Evolutionary conservation across 2,888 invertebrate genomes (phyloP).

Genomic region (Tipula lateralis): DNA sequence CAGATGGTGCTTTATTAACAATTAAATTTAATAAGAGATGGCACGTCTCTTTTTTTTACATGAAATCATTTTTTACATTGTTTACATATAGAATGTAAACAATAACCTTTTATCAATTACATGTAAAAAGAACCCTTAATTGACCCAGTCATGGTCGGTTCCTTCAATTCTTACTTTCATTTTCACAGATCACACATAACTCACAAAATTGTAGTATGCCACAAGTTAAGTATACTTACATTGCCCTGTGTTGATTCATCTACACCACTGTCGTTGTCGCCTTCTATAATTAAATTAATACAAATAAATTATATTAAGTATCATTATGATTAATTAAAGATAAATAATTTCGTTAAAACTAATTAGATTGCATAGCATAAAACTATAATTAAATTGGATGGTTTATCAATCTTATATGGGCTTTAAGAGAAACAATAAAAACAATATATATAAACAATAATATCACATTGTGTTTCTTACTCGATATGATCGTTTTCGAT

Average conservation of each 20-base stretch:
- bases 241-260: slow-evolving; percentile 77
- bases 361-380: neutral
- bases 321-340: neutral
- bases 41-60: too few relatives aligned
- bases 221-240: slow-evolving; percentile 61
- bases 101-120: too few relatives aligned
- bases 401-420: neutral
- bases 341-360: slow-evolving; percentile 26
- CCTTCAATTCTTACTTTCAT: too few relatives aligned
- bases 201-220: too few relatives aligned
- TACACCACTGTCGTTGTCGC: slow-evolving; percentile 77
- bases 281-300: slow-evolving; percentile 56
- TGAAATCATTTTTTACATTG: too few relatives aligned
- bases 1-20: too few relatives aligned
- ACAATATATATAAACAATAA: neutral
- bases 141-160: too few relatives aligned
- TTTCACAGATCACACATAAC: too few relatives aligned
- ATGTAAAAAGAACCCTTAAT: too few relatives aligned
- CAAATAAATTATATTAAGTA: neutral
- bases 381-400: neutral
- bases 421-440: neutral
- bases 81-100: too few relatives aligned
- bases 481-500: neutral
- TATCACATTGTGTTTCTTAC: neutral
- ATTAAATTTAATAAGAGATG: too few relatives aligned